Base-by-base conservation (phyloP, 2,888 invertebrate species). In the Dolomedes plantarius region DNA sequence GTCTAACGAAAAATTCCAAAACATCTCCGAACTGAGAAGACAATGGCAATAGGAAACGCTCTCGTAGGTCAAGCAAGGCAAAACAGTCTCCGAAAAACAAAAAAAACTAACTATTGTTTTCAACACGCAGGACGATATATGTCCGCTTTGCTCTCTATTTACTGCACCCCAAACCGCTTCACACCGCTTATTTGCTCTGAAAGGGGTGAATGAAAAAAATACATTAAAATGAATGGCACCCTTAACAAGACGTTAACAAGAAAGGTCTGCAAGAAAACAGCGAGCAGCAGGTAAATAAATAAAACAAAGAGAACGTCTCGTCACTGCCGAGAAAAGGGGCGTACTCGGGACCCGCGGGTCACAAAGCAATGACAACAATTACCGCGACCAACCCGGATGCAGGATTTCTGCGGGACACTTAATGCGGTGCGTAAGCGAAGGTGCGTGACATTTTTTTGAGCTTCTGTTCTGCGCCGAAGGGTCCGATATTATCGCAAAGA, bases 341-440 rank as follows among this genome's bases (percentile, higher is more conserved):
- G 83, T 77, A 29, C 32, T 77, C 46, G 5, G 32, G 64, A 62
- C 56, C 67, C 72, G 31, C 69, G 13, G 82, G 83, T 77, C 77
- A 85, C 46, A 85, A 73, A 77, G 77, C 83, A 85, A 77, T 85
- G 83, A 77, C 83, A 85, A 39, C 77, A 64, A 85, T 77, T 77
- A 85, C 73, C 36, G 29, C 41, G 62, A 41, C 65, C 76, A 85
- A 85, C 77, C 73, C 77, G 77, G 77, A 77, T 77, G 77, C 56
- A 56, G 11, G 3, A 46, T 46, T 71, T 71, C 68, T 36, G 31
- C 29, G 56, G 73, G 74, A 41, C 64, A 79, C 23, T 62, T 69
- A 77, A 46, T 29, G 29, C 73, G 62, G 32, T 29, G 81, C 68
- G 81, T 80, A 73, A 80, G 73, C 50, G 73, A 73, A 80, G 80